A percentile compares a stretch with the other conserved stretches of the same genome.
phyloP scores from a whole-genome alignment of 2,888 invertebrate genomes.

The Cephus runcator region DNA sequence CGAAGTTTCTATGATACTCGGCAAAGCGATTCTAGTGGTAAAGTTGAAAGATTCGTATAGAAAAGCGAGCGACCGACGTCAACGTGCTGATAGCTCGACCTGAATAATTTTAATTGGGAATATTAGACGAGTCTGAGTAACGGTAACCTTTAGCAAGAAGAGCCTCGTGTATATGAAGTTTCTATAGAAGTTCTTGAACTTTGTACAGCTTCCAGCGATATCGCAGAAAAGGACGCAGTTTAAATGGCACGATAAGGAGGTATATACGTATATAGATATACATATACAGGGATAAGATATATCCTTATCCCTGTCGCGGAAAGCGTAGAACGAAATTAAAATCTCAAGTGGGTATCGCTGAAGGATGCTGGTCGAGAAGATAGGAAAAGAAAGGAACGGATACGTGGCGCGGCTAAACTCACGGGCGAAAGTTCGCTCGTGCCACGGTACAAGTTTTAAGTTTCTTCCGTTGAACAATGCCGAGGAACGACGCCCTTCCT shows the following conservation, averaged over 20 bases:
- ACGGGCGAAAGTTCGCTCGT: background rate
- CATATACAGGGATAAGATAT: background rate
- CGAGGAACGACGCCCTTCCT: background rate
- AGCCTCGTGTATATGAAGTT: background rate
- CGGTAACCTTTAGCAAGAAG: background rate
- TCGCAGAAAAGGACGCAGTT: background rate
- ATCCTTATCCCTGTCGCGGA: background rate
- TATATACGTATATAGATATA: background rate
- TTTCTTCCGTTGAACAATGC: background rate
- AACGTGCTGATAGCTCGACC: background rate
- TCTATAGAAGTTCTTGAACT: background rate
- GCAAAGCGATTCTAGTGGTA: background rate
- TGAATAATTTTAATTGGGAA: background rate
- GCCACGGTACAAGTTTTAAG: background rate
- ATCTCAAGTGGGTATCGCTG: background rate
- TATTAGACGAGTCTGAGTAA: background rate
- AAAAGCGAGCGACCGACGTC: background rate
- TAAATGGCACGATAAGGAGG: too few relatives aligned
- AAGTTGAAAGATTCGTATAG: background rate
- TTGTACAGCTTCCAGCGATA: background rate
- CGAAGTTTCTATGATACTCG: conserved; percentile 31
- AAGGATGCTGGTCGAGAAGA: background rate
- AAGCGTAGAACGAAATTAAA: background rate
- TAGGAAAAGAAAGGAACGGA: background rate
- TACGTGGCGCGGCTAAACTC: background rate